Base-by-base conservation (phyloP, 2,888 invertebrate species). In the Oxytorus armatus region DNA sequence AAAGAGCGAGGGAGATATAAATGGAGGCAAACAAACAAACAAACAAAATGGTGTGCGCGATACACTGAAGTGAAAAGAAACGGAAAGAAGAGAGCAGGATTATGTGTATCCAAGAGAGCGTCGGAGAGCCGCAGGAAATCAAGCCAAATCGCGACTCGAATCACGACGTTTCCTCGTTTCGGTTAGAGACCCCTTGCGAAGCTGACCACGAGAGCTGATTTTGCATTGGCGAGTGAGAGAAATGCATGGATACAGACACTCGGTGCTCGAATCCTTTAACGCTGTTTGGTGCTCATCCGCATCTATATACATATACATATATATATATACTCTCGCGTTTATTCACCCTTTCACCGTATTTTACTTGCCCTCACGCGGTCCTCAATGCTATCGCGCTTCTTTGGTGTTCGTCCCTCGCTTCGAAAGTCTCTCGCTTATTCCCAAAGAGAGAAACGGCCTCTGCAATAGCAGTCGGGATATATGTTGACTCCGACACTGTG, bases 161-260 rank as follows among this genome's bases (percentile, higher is more conserved):
- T 86, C 86, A 81, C 85, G 85, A 87, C 87, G 83, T 86, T 87
- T 85, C 82, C 87, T 84, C 86, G 87, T 86, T 87, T 84, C 81
- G 83, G 77, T 79, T 79, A 77, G 83, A 81, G 82, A 83, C 85
- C 84, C 82, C 80, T 83, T 44, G 47, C 65, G 5, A 44, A 49
- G 16, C 36, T 55, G 66, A 63, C 25, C 73, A 49, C 63, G 25
- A 16, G 49, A 42, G 44, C 10, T 39, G 36, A 59, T 73, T 49
- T 59, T 63, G 42, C 57, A 42, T 44, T 42, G 25, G 16, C 55
- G 16, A 8, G 29, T 29, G 49, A 16, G 57, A 69, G 69, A 74
- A 16, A 65, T 21, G 42, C 36, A 61, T 63, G 53, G 36, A 61
- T 76, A 36, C 57, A 47, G 23, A 78, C 66, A 74, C 66, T 79